phyloP scores from a whole-genome alignment of 1,140 invertebrate genomes.

The Drosophila saltans region DNA sequence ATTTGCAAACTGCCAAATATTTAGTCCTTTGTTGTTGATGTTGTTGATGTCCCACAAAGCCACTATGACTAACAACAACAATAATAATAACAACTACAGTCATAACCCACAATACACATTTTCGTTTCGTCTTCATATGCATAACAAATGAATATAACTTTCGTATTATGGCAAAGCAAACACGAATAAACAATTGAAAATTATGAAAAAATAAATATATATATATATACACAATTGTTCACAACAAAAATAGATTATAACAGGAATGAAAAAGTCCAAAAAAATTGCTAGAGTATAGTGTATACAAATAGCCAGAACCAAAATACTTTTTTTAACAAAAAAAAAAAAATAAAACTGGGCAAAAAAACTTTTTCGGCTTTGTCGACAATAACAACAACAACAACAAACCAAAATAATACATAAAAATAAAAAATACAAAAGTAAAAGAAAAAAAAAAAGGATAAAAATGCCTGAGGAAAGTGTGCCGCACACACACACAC shows the following conservation, averaged over 20 bases:
- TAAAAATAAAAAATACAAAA: background rate
- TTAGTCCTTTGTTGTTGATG: constrained; percentile 60
- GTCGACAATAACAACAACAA: no score
- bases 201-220: constrained; percentile 30
- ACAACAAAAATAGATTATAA: constrained; percentile 43
- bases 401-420: background rate
- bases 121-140: constrained; percentile 69
- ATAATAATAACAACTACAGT: constrained; percentile 19
- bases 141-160: constrained; percentile 76
- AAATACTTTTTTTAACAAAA: constrained; percentile 78
- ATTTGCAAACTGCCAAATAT: constrained; percentile 47
- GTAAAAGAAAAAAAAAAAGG: constrained; percentile 31
- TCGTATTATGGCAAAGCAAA: constrained; percentile 49
- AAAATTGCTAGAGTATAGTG: constrained; percentile 48
- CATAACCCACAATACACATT: constrained; percentile 47
- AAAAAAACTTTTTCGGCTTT: constrained; percentile 56
- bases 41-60: no score
- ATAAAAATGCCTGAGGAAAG: constrained; percentile 65
- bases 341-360: constrained; percentile 60
- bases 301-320: constrained; percentile 72
- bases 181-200: constrained; percentile 25
- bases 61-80: constrained; percentile 13
- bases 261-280: constrained; percentile 47
- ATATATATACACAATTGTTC: constrained; percentile 71
- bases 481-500: constrained; percentile 50